Base-by-base conservation (phyloP, 2,797 vertebrate species). In the Atherinosoma microstoma region DNA sequence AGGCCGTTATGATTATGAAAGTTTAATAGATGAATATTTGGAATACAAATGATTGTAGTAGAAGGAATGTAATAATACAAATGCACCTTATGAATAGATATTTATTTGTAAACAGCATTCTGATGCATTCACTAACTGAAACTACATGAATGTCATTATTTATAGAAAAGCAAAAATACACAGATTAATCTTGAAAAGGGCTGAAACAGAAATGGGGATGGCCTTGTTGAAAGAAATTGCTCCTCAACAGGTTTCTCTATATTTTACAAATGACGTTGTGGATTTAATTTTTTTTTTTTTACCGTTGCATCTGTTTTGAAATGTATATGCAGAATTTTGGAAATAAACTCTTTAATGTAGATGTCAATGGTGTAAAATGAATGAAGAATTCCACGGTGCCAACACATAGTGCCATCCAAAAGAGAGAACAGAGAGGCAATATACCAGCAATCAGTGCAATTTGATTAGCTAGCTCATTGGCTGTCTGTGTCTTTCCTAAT, bases 381-480 rank as follows among this genome's bases (percentile, higher is more conserved):
- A 84, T 59, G 58, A 74, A 66, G 45, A 63, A 80, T 72, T 75
- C 61, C 68, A 67, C 79, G 58, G 72, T 76, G 67, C 73, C 72
- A 76, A 71, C 59, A 71, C 69, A 75, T 72, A 79, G 40, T 75
- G 67, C 49, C 6, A 9, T 76, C 75, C 76, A 78, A 75, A 76
- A 49, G 67, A 83, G 83, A 76, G 67, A 76, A 75, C 53, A 77
- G 35, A 84, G 59, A 76, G 32, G 73, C 82, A 85, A 84, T 84
- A 86, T 61, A 89, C 64, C 80, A 80, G 80, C 82, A 83, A 89
- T 88, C 79, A 78, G 61, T 71, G 64, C 85, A 85, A 80, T 92
- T 78, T 86, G 80, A 92, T 91, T 90, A 91, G 86, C 70, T 74
- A 84, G 74, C 82, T 89, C 75, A 84, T 83, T 88, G 90, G 72